Conservation (phyloP, 2,113 vertebrate genomes). For the Proteles cristata region DNA sequence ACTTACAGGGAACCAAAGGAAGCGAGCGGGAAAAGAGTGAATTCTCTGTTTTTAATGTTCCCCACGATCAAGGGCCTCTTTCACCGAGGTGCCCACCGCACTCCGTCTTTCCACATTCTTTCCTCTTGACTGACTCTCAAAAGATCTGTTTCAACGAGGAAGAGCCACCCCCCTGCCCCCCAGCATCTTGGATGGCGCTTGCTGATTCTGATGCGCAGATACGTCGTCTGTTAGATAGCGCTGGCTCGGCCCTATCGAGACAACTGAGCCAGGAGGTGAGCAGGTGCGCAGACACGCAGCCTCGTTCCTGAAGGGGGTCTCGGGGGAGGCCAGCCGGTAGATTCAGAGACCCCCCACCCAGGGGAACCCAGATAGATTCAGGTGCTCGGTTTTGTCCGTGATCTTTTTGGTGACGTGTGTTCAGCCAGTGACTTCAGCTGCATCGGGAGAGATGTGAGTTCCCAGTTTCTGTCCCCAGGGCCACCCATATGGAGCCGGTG, state of each 20-base stretch:
- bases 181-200: not conserved
- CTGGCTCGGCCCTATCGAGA: fast-evolving
- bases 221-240: not conserved
- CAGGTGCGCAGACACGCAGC: not conserved
- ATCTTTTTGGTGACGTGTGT: not conserved
- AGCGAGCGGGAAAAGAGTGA: not conserved
- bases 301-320: not conserved
- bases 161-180: not conserved
- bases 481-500: not conserved
- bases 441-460: not conserved
- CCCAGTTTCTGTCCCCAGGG: not conserved
- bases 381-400: not conserved
- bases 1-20: not conserved
- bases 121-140: constrained; percentile 57
- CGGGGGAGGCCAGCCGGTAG: not conserved
- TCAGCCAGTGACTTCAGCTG: not conserved
- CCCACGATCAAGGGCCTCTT: constrained; percentile 10
- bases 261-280: not conserved
- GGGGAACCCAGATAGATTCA: not conserved
- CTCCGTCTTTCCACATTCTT: constrained; percentile 19
- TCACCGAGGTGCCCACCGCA: not conserved
- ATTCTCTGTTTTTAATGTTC: not conserved
- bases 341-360: not conserved
- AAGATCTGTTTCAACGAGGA: constrained; percentile 24
- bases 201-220: not conserved